phyloP scores from a whole-genome alignment of 2,888 invertebrate species.

The Aleiodes alternator region DNA sequence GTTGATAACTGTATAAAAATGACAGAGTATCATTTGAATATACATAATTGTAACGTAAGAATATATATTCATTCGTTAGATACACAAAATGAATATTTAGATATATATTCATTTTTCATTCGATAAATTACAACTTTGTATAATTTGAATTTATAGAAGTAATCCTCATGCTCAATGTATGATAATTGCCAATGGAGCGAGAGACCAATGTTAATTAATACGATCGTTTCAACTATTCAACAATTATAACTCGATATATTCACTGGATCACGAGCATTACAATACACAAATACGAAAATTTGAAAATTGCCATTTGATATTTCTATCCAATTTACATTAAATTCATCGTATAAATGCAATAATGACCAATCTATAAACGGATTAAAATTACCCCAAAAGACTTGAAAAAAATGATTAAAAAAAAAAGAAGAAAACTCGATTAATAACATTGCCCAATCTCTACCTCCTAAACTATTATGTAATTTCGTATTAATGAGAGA shows the following conservation, averaged over 20 bases:
- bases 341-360: too few species aligned
- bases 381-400: not conserved
- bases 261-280: not conserved
- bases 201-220: constrained; percentile 30
- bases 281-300: not conserved
- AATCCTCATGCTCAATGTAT: constrained; percentile 31
- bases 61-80: too few species aligned
- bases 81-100: too few species aligned
- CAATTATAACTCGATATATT: constrained; percentile 1
- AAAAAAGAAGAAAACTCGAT: not conserved
- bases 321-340: constrained; percentile 10
- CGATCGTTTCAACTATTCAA: not conserved
- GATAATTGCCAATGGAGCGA: constrained; percentile 15
- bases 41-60: too few species aligned
- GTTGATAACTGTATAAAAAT: constrained; percentile 36
- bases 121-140: not conserved
- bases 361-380: constrained; percentile 1
- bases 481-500: constrained; percentile 34
- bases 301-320: constrained; percentile 7
- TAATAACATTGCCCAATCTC: constrained; percentile 17
- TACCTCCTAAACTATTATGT: constrained; percentile 33
- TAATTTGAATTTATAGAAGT: constrained; percentile 23
- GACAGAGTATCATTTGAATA: constrained; percentile 35
- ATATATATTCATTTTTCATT: not conserved
- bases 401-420: not conserved